phyloP scores from a whole-genome alignment of 1,140 invertebrate species.

The Eumeta japonica region DNA sequence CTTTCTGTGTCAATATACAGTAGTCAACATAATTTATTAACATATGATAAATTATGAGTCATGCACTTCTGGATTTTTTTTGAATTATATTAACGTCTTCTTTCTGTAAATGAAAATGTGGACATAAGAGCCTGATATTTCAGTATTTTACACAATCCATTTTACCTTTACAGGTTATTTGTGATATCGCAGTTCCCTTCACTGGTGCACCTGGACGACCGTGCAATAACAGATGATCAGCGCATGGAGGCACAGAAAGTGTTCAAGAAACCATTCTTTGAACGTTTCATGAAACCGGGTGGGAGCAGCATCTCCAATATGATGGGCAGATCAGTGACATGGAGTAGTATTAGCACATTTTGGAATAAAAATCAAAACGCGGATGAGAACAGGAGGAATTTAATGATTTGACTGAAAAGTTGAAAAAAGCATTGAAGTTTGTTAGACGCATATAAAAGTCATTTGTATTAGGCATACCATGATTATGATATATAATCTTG shows the following conservation, averaged over 20 bases:
- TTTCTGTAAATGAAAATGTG: no score
- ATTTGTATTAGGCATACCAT: no score
- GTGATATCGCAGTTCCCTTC: slow-evolving; percentile 68
- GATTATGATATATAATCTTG: no score
- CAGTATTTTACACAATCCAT: no score
- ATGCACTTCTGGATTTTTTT: no score
- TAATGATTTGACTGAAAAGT: slow-evolving; percentile 18
- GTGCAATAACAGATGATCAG: slow-evolving; percentile 63
- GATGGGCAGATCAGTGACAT: slow-evolving; percentile 23
- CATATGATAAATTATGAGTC: no score
- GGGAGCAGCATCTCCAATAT: slow-evolving; percentile 22
- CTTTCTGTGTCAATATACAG: no score
- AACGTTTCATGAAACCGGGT: slow-evolving; percentile 33
- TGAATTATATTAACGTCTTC: no score
- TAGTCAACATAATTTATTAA: no score
- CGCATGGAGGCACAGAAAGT: slow-evolving; percentile 60
- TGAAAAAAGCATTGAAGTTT: slow-evolving; percentile 2
- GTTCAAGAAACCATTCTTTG: slow-evolving; percentile 61
- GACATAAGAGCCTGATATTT: no score
- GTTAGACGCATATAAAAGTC: no score
- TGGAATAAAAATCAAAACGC: slow-evolving; percentile 22
- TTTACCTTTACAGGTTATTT: slow-evolving; percentile 60
- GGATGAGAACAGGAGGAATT: slow-evolving; percentile 17
- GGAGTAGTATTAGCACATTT: slow-evolving; percentile 22
- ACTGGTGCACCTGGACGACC: slow-evolving; percentile 66